Conservation (phyloP, 2,888 invertebrate genomes). For the Meandrusa payeni region DNA sequence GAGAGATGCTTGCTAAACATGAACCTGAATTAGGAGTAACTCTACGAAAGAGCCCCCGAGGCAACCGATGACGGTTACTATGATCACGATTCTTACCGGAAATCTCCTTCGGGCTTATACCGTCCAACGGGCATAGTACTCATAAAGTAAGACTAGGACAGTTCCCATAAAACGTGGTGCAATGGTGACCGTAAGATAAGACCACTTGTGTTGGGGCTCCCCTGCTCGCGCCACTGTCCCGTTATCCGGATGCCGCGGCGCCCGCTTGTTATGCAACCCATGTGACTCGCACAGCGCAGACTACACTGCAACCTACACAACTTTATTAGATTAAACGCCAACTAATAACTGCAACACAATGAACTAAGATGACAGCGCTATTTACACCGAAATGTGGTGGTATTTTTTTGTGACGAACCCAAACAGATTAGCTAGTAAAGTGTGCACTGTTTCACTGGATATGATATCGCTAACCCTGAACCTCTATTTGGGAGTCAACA, state of each 20-base stretch:
- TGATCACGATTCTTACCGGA: no score
- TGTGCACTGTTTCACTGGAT: no score
- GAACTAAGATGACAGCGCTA: neutral
- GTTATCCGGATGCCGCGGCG: slow-evolving; percentile 65
- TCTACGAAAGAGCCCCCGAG: neutral
- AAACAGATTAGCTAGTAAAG: no score
- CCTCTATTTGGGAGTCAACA: no score
- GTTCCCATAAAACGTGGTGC: neutral
- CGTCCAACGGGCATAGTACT: no score
- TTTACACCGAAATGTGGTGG: no score
- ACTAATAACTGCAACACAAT: neutral
- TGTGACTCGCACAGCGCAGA: slow-evolving; percentile 40
- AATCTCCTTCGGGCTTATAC: no score
- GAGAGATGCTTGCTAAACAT: no score
- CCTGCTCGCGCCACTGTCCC: slow-evolving; percentile 51
- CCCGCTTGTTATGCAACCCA: slow-evolving; percentile 72
- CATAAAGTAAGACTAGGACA: slow-evolving; percentile 27
- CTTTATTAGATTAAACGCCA: slow-evolving; percentile 5
- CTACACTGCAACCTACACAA: neutral
- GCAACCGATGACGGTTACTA: neutral
- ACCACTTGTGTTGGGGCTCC: slow-evolving; percentile 34
- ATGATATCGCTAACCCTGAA: no score
- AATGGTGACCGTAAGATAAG: slow-evolving; percentile 26
- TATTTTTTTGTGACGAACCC: no score
- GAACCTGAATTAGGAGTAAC: no score